A percentile compares a stretch with the other conserved stretches of the same genome.
Evolutionary conservation across 2,113 vertebrate genomes (phyloP).

Genomic region (Centropus bengalensis): DNA sequence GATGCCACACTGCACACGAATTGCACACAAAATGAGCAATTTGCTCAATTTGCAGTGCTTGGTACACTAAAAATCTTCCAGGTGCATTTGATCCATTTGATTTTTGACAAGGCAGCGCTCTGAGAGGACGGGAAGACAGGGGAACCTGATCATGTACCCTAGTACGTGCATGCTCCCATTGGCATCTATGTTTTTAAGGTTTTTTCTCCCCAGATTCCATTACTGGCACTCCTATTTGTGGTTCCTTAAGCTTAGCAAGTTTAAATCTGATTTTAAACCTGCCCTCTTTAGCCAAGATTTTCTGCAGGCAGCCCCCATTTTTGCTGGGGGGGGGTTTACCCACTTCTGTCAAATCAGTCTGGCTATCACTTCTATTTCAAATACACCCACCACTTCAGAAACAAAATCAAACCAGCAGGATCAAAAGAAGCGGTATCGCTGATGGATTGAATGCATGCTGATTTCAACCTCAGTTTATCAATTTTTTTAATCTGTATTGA

Average conservation of each 20-base stretch:
- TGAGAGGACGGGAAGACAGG: fast-evolving
- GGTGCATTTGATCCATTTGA: background rate
- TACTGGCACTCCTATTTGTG: background rate
- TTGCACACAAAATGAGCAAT: background rate
- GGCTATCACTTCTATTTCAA: background rate
- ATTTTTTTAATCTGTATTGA: background rate
- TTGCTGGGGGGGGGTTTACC: background rate
- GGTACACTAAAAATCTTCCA: background rate
- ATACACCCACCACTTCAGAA: background rate
- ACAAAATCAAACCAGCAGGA: background rate
- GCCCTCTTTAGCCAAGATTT: background rate
- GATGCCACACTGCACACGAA: background rate
- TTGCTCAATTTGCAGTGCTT: too few species aligned
- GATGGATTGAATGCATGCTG: background rate
- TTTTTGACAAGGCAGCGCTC: background rate
- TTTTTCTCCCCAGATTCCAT: background rate
- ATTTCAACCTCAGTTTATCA: background rate
- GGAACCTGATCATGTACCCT: background rate
- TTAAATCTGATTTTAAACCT: background rate
- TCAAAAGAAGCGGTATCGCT: background rate
- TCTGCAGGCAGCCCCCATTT: background rate
- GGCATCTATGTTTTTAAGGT: background rate
- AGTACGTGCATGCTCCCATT: fast-evolving
- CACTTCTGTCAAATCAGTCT: background rate
- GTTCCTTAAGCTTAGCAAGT: background rate